Base-by-base conservation (phyloP, 2,113 vertebrate species). In the Mirounga angustirostris region DNA sequence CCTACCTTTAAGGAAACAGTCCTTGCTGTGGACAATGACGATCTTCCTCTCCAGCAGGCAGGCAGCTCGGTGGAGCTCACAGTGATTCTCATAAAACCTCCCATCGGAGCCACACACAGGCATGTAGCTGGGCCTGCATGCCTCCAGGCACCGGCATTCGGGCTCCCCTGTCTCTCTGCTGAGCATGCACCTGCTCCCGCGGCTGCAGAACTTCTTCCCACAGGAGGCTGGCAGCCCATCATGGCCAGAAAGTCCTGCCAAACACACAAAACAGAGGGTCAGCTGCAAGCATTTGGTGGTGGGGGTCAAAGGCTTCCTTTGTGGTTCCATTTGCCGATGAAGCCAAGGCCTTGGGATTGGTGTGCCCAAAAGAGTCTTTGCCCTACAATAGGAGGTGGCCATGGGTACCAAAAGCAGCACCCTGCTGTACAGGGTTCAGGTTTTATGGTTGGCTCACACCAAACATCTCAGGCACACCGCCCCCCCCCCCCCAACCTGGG, bases 1-100 rank as follows among this genome's bases (percentile, higher is more conserved):
- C 97, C 97, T 99, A 99, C 99, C 99, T 99, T 99, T 99, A 98
- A 99, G 99, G 99, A 99, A 99, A 92, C 99, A 99, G 97, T 99
- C 99, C 98, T 99, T 99, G 99, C 99, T 99, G 98, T 99, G 99
- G 36, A 99, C 96, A 43, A 99, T 98, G 80, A 99, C 98, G 97
- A 99, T 99, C 89, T 98, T 99, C 96, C 98, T 99, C 89, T 98
- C 98, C 98, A 99, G 99, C 98, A 99, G 98, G 80, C 99, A 99
- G 0, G 99, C 99, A 4, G 99, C 98, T 46, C 99, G 99, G 97
- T 99, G 99, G 76, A 99, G 99, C 94, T 99, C 99, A 2, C 99
- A 99, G 98, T 99, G 99, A 97, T 99, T 99, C 95, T 99, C 99
- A 5, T 99, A 99, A 96, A 99, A 99, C 61, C 98, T 98, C 89